Evolutionary conservation across 2,888 invertebrate species (phyloP).

Genomic region (Oscheius sp.): DNA sequence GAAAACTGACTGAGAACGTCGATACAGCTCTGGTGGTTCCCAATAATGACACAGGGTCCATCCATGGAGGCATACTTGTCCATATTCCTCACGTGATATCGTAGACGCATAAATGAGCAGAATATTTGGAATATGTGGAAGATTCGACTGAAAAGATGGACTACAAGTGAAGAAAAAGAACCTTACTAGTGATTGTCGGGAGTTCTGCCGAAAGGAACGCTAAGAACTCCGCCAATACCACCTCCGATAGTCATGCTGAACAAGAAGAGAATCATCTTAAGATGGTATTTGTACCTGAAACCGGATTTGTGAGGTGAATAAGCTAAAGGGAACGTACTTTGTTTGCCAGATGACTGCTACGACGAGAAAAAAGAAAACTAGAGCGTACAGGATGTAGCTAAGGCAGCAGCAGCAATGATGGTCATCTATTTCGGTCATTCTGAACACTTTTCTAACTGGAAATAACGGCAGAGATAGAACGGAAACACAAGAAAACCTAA

Average conservation of each 20-base stretch:
- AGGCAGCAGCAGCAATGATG: constrained; percentile 29
- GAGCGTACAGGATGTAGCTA: background rate
- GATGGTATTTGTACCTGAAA: constrained; percentile 45
- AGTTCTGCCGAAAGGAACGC: constrained; percentile 50
- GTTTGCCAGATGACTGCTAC: constrained; percentile 33
- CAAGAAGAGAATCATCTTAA: constrained; percentile 47
- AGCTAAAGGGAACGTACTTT: background rate
- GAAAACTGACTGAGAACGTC: constrained; percentile 65
- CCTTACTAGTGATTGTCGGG: constrained; percentile 58
- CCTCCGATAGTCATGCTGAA: constrained; percentile 53
- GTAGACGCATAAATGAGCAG: constrained; percentile 41
- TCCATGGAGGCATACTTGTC: constrained; percentile 47
- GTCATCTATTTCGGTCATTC: constrained; percentile 3
- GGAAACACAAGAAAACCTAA: background rate
- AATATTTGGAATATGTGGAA: constrained; percentile 55
- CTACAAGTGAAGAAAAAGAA: background rate
- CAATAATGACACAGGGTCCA: constrained; percentile 65
- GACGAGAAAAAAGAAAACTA: background rate
- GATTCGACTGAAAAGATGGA: constrained; percentile 48
- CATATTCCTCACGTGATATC: constrained; percentile 48
- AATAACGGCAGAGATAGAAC: background rate
- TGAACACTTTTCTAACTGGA: background rate
- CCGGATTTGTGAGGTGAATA: background rate
- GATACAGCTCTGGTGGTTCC: constrained; percentile 71
- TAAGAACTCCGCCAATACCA: constrained; percentile 44